These are phyloP conservation scores for Nesometra sesokonis DNA, from an alignment of 35 echinoderm and acorn worm species.

Conservation along the genomic window DNA sequence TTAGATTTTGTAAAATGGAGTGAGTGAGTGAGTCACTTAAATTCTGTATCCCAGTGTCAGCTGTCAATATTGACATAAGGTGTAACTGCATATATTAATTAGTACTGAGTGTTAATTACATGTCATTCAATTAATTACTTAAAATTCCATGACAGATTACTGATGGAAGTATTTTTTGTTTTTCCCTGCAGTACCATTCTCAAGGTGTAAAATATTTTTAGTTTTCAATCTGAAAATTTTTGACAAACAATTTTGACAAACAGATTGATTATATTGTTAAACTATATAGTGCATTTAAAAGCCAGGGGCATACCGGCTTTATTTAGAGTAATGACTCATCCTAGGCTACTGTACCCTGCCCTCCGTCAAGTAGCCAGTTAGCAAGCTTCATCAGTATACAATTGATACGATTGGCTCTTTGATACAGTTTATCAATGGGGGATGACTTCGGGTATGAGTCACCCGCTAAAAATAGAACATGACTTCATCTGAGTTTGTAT, in stretches of 20 bases:
- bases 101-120: no score
- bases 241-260: background rate
- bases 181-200: no score
- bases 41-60: no score
- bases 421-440: background rate
- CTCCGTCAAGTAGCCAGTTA: background rate
- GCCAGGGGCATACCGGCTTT: background rate
- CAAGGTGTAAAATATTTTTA: no score
- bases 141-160: no score
- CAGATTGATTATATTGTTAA: background rate
- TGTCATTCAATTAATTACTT: no score
- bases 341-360: background rate
- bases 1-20: no score
- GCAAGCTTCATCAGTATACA: background rate
- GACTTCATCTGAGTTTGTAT: background rate
- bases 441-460: background rate
- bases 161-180: no score
- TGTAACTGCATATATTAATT: no score
- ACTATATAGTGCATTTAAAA: background rate
- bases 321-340: background rate
- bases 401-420: background rate
- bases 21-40: no score
- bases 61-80: no score
- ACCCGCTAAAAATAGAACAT: background rate
- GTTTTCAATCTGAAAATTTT: no score